Evolutionary conservation across 2,888 invertebrate genomes (phyloP), one percentile per base, ranked within the genome.

Genomic region (Hecatera dysodea): DNA sequence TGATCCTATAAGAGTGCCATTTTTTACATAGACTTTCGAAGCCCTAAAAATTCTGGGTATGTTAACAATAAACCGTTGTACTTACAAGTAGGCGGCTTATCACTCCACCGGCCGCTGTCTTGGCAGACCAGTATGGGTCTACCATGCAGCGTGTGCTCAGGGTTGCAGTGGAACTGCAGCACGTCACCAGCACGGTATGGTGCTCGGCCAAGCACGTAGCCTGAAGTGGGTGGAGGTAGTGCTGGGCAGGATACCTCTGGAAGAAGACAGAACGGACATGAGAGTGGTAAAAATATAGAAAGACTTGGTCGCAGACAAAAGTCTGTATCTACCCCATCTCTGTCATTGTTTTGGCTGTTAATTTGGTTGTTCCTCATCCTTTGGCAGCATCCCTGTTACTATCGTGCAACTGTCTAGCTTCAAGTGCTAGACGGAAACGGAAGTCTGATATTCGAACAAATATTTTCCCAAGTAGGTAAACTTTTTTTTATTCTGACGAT

Each of bases 81-180:
- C 96, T 96, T 91, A 98, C 98, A 98, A 92, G 98, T 98, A n/a
- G 98, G 98, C 36, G 98, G 96, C 55, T 97, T 97, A 60, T 98
- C 98, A 68, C 98, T 98, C 98, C 98, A 98, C 72, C 98, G 96
- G 12, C 98, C 98, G 89, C 97, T 98, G 88, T 98, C 98, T 94
- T 98, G 98, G 92, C 99, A 99, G 29, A 98, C 98, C 63, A 98
- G 97, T 83, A 98, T 98, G n/a, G 98, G 98, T 84, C 98, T 97
- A 3, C 99, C 98, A 91, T 98, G 98, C 96, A 98, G 97, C 97
- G 98, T 98, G 92, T 97, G 98, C 85, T 98, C 98, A 12, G 98
- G 97, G 93, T 98, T 97, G 92, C 98, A 99, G 90, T 98, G 98
- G 95, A 98, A 98, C 91, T 98, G 98, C 36, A 98, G 97, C 64